Evolutionary conservation across 1,140 invertebrate genomes (phyloP).

Genomic region (Trachymyrmex septentrionalis): DNA sequence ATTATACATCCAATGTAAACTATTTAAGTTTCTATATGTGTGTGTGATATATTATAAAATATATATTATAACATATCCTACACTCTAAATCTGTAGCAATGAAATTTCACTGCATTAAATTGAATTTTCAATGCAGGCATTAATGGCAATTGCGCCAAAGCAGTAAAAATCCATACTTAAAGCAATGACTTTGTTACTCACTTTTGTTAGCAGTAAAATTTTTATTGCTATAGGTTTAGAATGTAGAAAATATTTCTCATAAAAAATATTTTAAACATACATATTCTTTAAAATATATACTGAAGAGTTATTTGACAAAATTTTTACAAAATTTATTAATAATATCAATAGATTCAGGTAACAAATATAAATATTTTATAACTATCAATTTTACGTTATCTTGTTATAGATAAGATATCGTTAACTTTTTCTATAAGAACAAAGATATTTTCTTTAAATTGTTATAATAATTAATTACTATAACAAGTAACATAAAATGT

Average conservation of each 20-base stretch:
- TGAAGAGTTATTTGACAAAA: neutral
- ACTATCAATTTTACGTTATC: neutral
- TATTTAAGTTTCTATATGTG: neutral
- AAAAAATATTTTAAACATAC: neutral
- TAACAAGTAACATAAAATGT: too few relatives aligned
- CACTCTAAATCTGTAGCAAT: too few relatives aligned
- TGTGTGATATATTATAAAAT: conserved; percentile 27
- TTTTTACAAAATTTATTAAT: neutral
- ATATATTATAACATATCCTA: neutral
- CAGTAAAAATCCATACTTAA: too few relatives aligned
- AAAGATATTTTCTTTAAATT: neutral
- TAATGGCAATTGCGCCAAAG: too few relatives aligned
- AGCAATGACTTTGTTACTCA: too few relatives aligned
- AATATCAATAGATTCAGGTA: neutral
- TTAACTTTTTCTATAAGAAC: too few relatives aligned
- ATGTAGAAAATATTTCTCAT: too few relatives aligned
- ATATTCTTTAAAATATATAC: neutral
- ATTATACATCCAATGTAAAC: neutral
- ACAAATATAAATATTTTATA: neutral
- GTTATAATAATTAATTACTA: too few relatives aligned
- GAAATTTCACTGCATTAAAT: too few relatives aligned
- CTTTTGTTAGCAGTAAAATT: too few relatives aligned
- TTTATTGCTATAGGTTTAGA: too few relatives aligned
- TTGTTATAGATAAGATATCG: neutral
- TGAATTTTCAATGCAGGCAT: too few relatives aligned